phyloP scores from a whole-genome alignment of 2,888 invertebrate genomes.

The Callinectes sapidus region DNA sequence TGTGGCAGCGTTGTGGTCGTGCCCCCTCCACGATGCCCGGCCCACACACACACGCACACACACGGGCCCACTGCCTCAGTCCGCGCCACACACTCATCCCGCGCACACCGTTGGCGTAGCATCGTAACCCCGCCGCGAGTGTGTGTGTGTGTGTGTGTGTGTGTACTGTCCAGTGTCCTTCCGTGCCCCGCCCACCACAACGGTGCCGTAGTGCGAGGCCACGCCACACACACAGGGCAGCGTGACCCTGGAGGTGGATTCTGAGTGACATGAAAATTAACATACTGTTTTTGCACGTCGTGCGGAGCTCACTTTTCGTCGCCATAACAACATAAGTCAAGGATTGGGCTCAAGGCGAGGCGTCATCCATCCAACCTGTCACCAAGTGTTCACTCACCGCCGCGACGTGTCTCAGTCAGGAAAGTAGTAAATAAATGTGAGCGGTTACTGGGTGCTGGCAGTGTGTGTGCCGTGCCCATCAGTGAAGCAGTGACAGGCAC shows the following conservation, averaged over 20 bases:
- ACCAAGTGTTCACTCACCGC: not conserved
- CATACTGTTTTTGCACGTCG: slow-evolving; percentile 28
- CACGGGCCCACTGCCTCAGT: not conserved
- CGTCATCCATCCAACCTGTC: not conserved
- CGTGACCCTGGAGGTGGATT: slow-evolving; percentile 18
- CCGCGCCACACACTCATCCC: not conserved
- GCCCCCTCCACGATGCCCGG: not conserved
- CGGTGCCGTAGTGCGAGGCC: not conserved
- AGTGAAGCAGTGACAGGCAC: not conserved
- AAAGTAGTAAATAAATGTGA: slow-evolving; percentile 42
- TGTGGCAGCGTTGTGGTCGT: slow-evolving; percentile 27
- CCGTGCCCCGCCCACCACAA: not conserved
- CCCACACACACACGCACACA: not conserved
- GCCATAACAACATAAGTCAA: slow-evolving; percentile 47
- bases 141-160: not conserved
- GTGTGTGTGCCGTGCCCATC: not conserved
- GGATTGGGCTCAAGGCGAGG: slow-evolving; percentile 53
- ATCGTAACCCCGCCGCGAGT: slow-evolving; percentile 1
- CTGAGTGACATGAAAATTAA: slow-evolving; percentile 40
- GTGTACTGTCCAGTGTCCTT: not conserved
- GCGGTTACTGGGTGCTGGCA: slow-evolving; percentile 41
- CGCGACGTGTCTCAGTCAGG: not conserved
- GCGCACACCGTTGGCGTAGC: slow-evolving; percentile 32
- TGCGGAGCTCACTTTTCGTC: not conserved
- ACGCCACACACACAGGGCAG: not conserved